These are phyloP conservation scores for Colletes collaris DNA, from an alignment of 2,888 invertebrate genomes.

Conservation along the genomic window DNA sequence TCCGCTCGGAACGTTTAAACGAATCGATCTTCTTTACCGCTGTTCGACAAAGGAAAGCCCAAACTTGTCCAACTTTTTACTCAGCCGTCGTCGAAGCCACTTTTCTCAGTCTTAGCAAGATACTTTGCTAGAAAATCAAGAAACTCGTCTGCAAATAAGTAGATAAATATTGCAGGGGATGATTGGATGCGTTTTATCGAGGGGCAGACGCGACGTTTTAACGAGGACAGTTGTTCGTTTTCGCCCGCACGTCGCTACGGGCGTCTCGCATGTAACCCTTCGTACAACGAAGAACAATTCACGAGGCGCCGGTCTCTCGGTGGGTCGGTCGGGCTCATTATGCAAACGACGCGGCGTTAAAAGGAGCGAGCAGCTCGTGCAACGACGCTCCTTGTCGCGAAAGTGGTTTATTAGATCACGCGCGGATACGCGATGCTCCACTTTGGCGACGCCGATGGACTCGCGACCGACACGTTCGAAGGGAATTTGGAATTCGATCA, in stretches of 20 bases:
- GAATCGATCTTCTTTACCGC: no score
- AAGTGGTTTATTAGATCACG: slow-evolving; percentile 67
- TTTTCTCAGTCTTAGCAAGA: no score
- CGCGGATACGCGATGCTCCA: slow-evolving; percentile 47
- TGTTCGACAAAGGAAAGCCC: no score
- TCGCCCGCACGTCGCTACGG: neutral
- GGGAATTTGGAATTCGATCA: slow-evolving; percentile 44
- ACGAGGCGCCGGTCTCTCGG: slow-evolving; percentile 40
- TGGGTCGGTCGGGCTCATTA: slow-evolving; percentile 43
- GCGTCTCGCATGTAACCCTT: neutral
- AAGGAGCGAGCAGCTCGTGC: slow-evolving; percentile 39
- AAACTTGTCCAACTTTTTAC: no score
- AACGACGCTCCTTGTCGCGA: slow-evolving; percentile 52
- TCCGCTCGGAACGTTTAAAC: no score
- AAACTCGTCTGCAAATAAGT: no score
- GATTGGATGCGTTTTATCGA: no score
- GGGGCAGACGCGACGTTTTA: no score
- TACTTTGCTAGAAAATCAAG: no score
- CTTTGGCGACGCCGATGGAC: slow-evolving; percentile 39
- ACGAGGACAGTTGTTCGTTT: neutral
- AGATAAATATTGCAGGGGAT: no score
- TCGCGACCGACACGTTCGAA: slow-evolving; percentile 15
- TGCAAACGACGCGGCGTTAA: slow-evolving; percentile 47
- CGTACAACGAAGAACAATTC: neutral
- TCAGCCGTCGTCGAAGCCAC: no score